Evolutionary conservation across 2,113 vertebrate species (phyloP), one percentile per base, ranked within the genome.

Genomic region (Campylomormyrus numenius): DNA sequence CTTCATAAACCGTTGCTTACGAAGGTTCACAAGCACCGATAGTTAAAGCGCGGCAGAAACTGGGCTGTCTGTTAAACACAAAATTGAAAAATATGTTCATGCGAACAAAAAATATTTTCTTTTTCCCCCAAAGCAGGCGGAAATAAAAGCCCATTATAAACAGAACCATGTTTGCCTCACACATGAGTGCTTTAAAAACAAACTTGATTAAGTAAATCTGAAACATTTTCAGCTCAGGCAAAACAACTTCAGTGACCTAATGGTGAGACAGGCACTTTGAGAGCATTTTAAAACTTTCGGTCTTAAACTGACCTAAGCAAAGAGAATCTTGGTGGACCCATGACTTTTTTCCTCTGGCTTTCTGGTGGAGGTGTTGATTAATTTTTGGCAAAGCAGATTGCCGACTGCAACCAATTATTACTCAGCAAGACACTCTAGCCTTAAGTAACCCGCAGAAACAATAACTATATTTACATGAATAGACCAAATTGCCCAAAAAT

Each of bases 331-430:
- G 50, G 50, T 56, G 86, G 50, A 87, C 50, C 50, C 13, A 35
- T 19, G 9, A 46, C 42, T 62, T 66, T 88, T 66, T 48, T 31
- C 15, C n/a, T 19, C 48, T 49, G 46, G 27, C 50, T 56, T 87
- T 66, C 39, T 13, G 39, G 35, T 62, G 87, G 52, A 90, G 86
- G 74, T 91, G 89, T 77, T 91, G 52, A 89, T 89, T 35, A 58
- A 66, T 85, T 87, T 52, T 77, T 86, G 88, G 52, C 48, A 84
- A 66, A 45, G 56, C 35, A 45, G 74, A 56, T 84, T 42, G 42
- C 35, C 50, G 74, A 52, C 87, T 91, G 89, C 74, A 88, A 85
- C 86, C 74, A 88, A 91, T 90, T 88, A 88, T 84, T 66, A 85
- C 80, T 31, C 74, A 53, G 89, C 85, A 80, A 91, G 89, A 88